Conservation (phyloP, 2,113 vertebrate species). For the Pelodiscus sinensis region DNA sequence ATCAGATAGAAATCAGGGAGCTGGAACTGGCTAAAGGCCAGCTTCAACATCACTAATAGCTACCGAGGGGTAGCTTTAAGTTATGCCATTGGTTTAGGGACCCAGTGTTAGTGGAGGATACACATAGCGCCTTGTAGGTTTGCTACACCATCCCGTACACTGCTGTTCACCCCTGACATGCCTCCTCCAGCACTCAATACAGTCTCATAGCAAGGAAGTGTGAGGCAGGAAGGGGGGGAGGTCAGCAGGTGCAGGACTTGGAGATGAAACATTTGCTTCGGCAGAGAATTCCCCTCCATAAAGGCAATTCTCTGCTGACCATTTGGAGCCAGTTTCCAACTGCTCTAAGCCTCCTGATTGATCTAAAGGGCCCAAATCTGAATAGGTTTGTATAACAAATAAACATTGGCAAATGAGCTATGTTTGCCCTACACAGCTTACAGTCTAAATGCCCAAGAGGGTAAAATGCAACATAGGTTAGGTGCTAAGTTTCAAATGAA, state of each 20-base stretch:
- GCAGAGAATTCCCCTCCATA: not conserved
- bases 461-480: accelerated
- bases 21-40: not conserved
- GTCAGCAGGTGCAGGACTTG: not conserved
- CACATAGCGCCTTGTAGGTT: not conserved
- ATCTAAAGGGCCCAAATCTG: not conserved
- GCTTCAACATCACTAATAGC: not conserved
- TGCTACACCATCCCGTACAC: not conserved
- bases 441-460: not conserved
- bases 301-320: not conserved
- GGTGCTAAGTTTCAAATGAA: not conserved
- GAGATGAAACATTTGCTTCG: not conserved
- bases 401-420: not conserved
- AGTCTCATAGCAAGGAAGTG: not conserved
- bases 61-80: not conserved
- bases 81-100: not conserved
- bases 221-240: not conserved
- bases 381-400: not conserved
- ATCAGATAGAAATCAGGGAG: not conserved
- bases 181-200: not conserved
- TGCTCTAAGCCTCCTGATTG: not conserved
- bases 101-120: not conserved
- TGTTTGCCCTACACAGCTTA: not conserved
- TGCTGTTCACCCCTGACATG: not conserved
- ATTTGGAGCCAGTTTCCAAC: not conserved